A percentile compares a stretch with the other conserved stretches of the same genome.
Evolutionary conservation across 1,140 invertebrate species (phyloP).

Genomic region (Apis mellifera): Amel_HAv3.1 CM009935.2:8096501-8097000

Average conservation of each 20-base stretch:
- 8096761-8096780: slow-evolving; percentile 43
- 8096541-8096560: slow-evolving; percentile 59
- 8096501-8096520: slow-evolving; percentile 32
- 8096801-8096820: too few relatives aligned
- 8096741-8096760: slow-evolving; percentile 47
- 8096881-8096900: slow-evolving; percentile 32
- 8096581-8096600: not conserved
- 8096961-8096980: slow-evolving; percentile 25
- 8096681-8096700: not conserved
- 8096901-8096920: slow-evolving; percentile 10
- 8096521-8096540: slow-evolving; percentile 40
- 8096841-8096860: not conserved
- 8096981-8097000: not conserved
- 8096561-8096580: not conserved
- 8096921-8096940: slow-evolving; percentile 17
- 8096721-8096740: too few relatives aligned
- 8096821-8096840: not conserved
- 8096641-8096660: not conserved
- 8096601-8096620: not conserved
- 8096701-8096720: too few relatives aligned
- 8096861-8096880: slow-evolving; percentile 13
- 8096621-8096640: not conserved
- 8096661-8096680: not conserved
- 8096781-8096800: slow-evolving; percentile 23
- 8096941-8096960: slow-evolving; percentile 32